phyloP scores from a whole-genome alignment of 2,888 invertebrate genomes.

The Epinotia brunnichana region DNA sequence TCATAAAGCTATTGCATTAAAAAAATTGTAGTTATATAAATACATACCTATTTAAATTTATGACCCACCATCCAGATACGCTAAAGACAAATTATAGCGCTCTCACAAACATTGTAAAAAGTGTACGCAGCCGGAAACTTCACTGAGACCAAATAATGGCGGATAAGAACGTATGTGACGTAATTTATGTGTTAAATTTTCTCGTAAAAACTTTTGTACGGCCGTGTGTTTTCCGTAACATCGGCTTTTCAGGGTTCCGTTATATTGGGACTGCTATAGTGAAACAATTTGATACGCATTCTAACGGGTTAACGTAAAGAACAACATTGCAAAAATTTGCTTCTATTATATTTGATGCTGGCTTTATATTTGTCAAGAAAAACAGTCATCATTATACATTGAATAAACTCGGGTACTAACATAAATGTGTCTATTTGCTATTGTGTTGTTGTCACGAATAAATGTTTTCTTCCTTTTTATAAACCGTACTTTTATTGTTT shows the following conservation, averaged over 20 bases:
- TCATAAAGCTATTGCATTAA: constrained; percentile 13
- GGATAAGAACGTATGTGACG: constrained; percentile 74
- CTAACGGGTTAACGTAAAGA: neutral
- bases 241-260: constrained; percentile 61
- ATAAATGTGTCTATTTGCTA: too few relatives aligned
- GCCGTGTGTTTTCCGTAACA: constrained; percentile 62
- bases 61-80: constrained; percentile 48
- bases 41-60: constrained; percentile 26
- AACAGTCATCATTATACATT: too few relatives aligned
- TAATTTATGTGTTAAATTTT: constrained; percentile 78
- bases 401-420: neutral
- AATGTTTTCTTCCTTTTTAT: neutral
- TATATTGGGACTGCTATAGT: constrained; percentile 43
- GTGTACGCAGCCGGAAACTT: constrained; percentile 67
- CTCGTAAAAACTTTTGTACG: constrained; percentile 68
- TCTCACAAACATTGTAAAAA: constrained; percentile 71
- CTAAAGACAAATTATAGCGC: constrained; percentile 66
- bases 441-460: too few relatives aligned
- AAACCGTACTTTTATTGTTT: neutral
- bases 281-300: neutral
- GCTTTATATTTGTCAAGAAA: too few relatives aligned
- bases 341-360: too few relatives aligned
- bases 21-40: constrained; percentile 8
- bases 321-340: too few relatives aligned
- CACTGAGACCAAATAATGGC: constrained; percentile 73